Conservation (phyloP, 2,797 vertebrate genomes). For the Pangasius sanitwongsei region DNA sequence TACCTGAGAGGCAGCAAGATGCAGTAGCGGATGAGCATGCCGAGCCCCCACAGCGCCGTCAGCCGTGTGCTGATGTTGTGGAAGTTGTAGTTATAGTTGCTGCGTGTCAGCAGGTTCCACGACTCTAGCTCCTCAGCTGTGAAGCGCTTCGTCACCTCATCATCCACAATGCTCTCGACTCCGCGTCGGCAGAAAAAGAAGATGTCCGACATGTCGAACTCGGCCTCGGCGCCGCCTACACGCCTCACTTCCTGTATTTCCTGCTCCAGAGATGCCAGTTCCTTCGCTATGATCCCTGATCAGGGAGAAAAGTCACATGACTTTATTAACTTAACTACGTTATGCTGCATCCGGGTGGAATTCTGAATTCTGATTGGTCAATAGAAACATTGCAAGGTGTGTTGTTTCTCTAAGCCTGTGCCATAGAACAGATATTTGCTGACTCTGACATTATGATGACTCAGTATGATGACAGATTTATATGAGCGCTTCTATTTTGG, state of each 20-base stretch:
- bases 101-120: constrained; percentile 93
- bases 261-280: constrained; percentile 82
- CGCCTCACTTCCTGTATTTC: constrained; percentile 84
- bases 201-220: constrained; percentile 89
- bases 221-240: constrained; percentile 65
- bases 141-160: constrained; percentile 93
- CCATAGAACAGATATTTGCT: background rate
- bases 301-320: background rate
- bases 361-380: background rate
- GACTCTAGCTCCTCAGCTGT: constrained; percentile 89
- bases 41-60: constrained; percentile 85
- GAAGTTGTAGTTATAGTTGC: constrained; percentile 91
- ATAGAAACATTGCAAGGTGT: background rate
- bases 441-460: background rate
- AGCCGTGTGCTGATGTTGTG: constrained; percentile 87
- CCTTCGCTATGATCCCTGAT: constrained; percentile 89
- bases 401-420: too few species aligned
- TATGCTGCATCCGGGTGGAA: background rate
- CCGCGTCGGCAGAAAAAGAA: constrained; percentile 90
- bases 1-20: constrained; percentile 91
- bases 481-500: background rate
- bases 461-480: background rate
- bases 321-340: background rate
- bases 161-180: constrained; percentile 91
- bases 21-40: constrained; percentile 86